Conservation (phyloP, 2,888 invertebrate genomes). For the Mesochorus sp. region DNA sequence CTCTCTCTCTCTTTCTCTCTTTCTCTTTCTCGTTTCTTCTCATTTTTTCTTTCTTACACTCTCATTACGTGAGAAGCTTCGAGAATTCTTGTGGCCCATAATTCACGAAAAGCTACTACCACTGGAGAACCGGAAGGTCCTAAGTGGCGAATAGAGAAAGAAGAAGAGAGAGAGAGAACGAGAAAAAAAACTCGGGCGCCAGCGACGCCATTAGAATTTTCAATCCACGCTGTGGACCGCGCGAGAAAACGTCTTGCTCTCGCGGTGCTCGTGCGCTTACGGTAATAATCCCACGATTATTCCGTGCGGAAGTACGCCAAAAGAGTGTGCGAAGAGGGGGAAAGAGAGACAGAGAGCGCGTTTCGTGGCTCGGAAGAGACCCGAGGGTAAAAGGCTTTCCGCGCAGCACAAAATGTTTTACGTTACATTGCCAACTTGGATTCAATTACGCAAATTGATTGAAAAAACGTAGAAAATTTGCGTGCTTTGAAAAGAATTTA, state of each 20-base stretch:
- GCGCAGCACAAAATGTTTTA: conserved; percentile 19
- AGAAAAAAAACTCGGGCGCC: conserved; percentile 9
- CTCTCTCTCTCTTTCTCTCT: neutral
- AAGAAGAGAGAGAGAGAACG: conserved; percentile 29
- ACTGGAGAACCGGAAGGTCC: conserved; percentile 65
- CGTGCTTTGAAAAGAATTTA: conserved; percentile 22
- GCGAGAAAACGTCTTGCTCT: conserved; percentile 54
- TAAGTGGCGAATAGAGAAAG: conserved; percentile 64
- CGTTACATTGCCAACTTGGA: conserved; percentile 21
- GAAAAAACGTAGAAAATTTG: neutral
- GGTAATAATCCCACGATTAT: conserved; percentile 71
- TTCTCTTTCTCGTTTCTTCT: conserved; percentile 4
- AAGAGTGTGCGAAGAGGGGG: neutral
- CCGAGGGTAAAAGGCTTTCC: conserved; percentile 22
- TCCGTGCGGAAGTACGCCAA: conserved; percentile 53
- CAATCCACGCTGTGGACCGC: conserved; percentile 51
- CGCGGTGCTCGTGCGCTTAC: conserved; percentile 39
- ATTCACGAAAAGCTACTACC: conserved; percentile 69
- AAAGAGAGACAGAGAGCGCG: neutral
- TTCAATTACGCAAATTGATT: conserved; percentile 24
- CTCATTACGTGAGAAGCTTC: conserved; percentile 78
- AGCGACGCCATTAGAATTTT: conserved; percentile 69
- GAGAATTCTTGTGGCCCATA: conserved; percentile 73
- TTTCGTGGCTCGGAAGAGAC: neutral
- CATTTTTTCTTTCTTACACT: conserved; percentile 30